Base-by-base conservation (phyloP, 2,113 vertebrate species). In the Phodopus roborovskii region DNA sequence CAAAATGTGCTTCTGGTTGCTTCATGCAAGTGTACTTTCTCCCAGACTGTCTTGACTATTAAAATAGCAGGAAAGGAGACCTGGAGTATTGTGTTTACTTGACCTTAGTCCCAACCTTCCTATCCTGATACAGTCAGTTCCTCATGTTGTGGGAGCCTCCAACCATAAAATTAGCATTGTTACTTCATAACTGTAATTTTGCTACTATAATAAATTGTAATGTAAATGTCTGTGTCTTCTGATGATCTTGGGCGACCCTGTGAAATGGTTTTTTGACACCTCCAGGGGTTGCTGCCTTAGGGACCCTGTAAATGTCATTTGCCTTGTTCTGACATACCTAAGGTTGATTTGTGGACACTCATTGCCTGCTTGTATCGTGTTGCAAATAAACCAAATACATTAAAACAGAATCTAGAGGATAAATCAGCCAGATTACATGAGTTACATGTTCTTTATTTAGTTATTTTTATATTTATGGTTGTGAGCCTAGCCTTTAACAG, bases 1-100 rank as follows among this genome's bases (percentile, higher is more conserved):
- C 60, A 93, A 88, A 94, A 28, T 86, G 58, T 94, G 48, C 7
- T 91, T 79, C 56, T 87, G 20, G 15, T 92, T 90, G 53, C 62
- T 96, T 83, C n/a, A n/a, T 82, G 13, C 45, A 60, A 81, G 39
- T 85, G 81, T 92, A 77, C 60, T 53, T 96, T 95, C 75, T 24
- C 79, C 74, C 70, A 81, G 66, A 81, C 28, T 74, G 60, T 75
- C 22, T 74, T 87, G n/a, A 60, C 33, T 85, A 20, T 92, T 92
- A 39, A 92, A 83, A 15, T 71, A 48, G 11, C 53, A 7, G 94
- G 42, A 39, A 91, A 28, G 62, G 81, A 42, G 30, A 42, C 48
- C 16, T 94, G 13, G 9, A 86, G 10, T 87, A 53, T 74, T 90
- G 48, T 64, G 1, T 82, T 96, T 71, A 53, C 87, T 22, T 96